phyloP scores from a whole-genome alignment of 2,113 vertebrate species.

The Salvator merianae region DNA sequence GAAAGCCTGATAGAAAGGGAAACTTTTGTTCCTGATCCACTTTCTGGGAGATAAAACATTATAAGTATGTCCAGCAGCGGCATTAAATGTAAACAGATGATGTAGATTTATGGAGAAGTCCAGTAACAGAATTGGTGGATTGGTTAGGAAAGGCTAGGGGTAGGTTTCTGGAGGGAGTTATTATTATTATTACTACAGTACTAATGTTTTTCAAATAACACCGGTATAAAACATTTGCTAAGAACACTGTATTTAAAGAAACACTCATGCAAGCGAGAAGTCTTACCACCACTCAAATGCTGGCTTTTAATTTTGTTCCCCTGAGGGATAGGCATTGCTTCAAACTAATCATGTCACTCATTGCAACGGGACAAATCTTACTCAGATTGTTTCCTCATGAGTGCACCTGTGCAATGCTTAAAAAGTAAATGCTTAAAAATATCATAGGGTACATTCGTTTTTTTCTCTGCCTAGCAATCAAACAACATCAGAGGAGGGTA shows the following conservation, averaged over 20 bases:
- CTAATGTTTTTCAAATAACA: background rate
- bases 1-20: slow-evolving; percentile 16
- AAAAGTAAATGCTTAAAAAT: too few species aligned
- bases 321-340: too few species aligned
- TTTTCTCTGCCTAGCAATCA: too few species aligned
- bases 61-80: slow-evolving; percentile 6
- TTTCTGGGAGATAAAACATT: slow-evolving; percentile 19
- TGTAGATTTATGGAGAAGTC: background rate
- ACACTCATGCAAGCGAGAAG: too few species aligned
- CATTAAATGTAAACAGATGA: slow-evolving; percentile 29
- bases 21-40: slow-evolving; percentile 1
- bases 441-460: too few species aligned
- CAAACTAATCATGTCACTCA: too few species aligned
- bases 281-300: too few species aligned
- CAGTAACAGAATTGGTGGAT: background rate
- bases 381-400: too few species aligned
- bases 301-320: too few species aligned
- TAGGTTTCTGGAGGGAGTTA: background rate
- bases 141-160: background rate
- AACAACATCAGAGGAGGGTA: too few species aligned
- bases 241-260: background rate
- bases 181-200: background rate
- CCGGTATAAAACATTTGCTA: background rate
- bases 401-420: too few species aligned
- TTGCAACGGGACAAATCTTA: too few species aligned